A percentile compares a stretch with the other conserved stretches of the same genome.
Evolutionary conservation across 2,113 vertebrate species (phyloP).

Genomic region (Cyanistes caeruleus): DNA sequence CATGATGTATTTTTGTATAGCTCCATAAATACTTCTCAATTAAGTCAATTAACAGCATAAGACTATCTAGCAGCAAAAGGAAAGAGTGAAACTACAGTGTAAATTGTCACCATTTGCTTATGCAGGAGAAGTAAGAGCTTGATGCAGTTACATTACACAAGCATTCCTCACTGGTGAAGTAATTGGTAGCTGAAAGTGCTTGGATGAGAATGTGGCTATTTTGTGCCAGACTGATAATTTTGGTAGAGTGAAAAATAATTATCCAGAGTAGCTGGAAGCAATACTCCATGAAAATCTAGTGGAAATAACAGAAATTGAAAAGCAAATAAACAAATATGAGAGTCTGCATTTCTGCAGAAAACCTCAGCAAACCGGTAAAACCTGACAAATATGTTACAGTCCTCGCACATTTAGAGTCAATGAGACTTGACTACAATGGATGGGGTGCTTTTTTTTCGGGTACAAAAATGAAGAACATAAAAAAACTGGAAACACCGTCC

Average conservation of each 20-base stretch:
- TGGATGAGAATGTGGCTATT: not conserved
- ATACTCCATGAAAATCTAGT: not conserved
- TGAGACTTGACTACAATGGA: not conserved
- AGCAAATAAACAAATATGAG: not conserved
- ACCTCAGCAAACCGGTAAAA: not conserved
- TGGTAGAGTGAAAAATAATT: not conserved
- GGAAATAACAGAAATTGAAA: not conserved
- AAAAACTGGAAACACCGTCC: not conserved
- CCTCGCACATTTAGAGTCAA: not conserved
- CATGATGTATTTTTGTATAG: not conserved
- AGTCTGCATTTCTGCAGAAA: not conserved
- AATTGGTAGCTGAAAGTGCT: not conserved
- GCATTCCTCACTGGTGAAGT: not conserved
- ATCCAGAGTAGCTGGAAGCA: not conserved
- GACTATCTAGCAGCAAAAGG: not conserved
- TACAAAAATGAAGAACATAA: not conserved
- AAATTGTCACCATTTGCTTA: not conserved
- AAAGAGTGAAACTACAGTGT: not conserved
- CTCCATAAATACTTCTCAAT: not conserved
- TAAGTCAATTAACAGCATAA: not conserved
- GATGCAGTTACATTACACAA: not conserved
- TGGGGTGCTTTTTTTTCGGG: not conserved
- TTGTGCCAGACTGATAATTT: not conserved
- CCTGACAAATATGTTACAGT: not conserved
- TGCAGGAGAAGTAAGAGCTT: not conserved